Evolutionary conservation across 2,113 vertebrate genomes (phyloP).

Genomic region (Anguilla rostrata): DNA sequence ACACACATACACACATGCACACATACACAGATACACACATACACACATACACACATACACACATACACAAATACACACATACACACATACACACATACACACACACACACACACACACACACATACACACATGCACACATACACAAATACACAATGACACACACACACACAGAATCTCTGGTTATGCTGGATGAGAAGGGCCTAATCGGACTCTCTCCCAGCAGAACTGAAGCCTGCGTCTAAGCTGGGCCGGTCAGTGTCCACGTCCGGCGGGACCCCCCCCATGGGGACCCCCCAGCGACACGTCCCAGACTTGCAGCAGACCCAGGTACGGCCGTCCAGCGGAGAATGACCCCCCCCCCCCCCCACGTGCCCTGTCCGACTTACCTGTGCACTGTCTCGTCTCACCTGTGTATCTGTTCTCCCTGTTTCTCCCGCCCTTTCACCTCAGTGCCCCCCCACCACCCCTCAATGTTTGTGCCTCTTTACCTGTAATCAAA

Average conservation of each 20-base stretch:
- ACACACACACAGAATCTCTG: too few relatives aligned
- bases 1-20: too few relatives aligned
- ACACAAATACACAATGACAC: too few relatives aligned
- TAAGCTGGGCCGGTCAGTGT: slow-evolving; percentile 83
- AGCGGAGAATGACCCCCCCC: slow-evolving; percentile 74
- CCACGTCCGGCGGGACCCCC: slow-evolving; percentile 84
- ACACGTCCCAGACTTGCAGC: slow-evolving; percentile 80
- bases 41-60: too few relatives aligned
- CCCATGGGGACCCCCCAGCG: slow-evolving; percentile 83
- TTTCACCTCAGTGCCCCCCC: slow-evolving; percentile 24
- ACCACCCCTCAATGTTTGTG: not conserved
- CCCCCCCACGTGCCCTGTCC: slow-evolving; percentile 61
- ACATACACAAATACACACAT: too few relatives aligned
- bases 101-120: too few relatives aligned
- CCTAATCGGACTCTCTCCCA: slow-evolving; percentile 25
- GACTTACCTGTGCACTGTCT: slow-evolving; percentile 7
- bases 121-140: too few relatives aligned
- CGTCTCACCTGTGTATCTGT: slow-evolving; percentile 71
- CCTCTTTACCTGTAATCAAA: not conserved
- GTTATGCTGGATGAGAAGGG: not conserved
- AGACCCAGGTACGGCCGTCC: slow-evolving; percentile 84
- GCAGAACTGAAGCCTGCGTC: slow-evolving; percentile 82
- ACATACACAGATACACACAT: too few relatives aligned
- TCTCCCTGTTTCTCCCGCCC: slow-evolving; percentile 51
- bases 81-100: too few relatives aligned